A percentile compares a stretch with the other conserved stretches of the same genome.
Conservation (phyloP, 2,113 vertebrate genomes). For the Trematomus loennbergii region DNA sequence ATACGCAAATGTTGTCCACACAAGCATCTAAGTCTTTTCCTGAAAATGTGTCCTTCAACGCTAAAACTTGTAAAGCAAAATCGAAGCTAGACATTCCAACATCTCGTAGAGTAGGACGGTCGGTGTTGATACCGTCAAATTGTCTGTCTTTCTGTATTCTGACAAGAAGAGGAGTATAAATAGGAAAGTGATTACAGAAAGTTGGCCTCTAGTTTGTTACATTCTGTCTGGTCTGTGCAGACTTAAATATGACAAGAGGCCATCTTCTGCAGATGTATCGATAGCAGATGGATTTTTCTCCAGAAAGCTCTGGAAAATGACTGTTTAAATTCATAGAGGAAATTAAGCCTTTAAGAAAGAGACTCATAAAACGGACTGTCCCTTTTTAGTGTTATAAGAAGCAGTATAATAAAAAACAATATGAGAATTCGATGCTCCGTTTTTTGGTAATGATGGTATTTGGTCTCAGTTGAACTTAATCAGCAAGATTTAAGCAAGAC, state of each 20-base stretch:
- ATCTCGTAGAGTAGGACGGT: constrained; percentile 4
- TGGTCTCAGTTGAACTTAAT: not conserved
- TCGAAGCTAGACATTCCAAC: constrained; percentile 35
- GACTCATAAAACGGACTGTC: no score
- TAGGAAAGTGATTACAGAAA: not conserved
- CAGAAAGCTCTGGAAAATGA: not conserved
- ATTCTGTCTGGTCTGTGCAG: not conserved
- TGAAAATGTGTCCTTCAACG: constrained; percentile 41
- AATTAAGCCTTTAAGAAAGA: no score
- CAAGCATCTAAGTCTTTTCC: constrained; percentile 46
- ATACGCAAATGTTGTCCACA: constrained; percentile 51
- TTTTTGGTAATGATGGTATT: not conserved
- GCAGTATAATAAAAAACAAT: no score
- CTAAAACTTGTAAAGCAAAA: constrained; percentile 28
- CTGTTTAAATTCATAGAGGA: not conserved
- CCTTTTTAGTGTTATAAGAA: no score
- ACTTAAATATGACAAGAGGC: not conserved
- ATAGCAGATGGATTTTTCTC: no score
- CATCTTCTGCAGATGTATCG: not conserved
- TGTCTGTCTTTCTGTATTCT: no score
- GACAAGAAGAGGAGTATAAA: no score
- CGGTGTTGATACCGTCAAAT: not conserved
- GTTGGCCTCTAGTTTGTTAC: not conserved
- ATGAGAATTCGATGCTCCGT: no score
- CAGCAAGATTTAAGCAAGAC: no score